Evolutionary conservation across 2,888 invertebrate genomes (phyloP).

Genomic region (Ganaspis brasiliensis): DNA sequence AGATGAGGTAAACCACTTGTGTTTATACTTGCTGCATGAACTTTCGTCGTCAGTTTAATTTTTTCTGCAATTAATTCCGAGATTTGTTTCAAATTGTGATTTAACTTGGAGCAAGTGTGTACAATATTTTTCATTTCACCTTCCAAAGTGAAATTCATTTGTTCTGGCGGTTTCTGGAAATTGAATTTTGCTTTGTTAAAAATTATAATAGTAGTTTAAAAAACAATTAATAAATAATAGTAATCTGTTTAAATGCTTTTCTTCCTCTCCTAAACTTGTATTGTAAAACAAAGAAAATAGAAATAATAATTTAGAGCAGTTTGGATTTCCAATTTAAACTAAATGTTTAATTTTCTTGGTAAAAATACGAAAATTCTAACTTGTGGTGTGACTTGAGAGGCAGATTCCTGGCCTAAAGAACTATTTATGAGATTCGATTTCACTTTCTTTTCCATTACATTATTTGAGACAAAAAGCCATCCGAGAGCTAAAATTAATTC

Average conservation of each 20-base stretch:
- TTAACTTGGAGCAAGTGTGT: conserved; percentile 63
- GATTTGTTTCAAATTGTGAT: conserved; percentile 68
- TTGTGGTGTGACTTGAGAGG: conserved; percentile 40
- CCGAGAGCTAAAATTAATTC: conserved; percentile 77
- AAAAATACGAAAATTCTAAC: conserved; percentile 39
- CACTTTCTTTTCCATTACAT: conserved; percentile 66
- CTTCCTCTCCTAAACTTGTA: no score
- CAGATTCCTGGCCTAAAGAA: conserved; percentile 70
- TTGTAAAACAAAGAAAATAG: background rate
- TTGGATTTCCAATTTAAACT: no score
- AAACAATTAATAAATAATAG: no score
- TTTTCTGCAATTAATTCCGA: conserved; percentile 65
- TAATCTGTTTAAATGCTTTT: no score
- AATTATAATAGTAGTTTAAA: no score
- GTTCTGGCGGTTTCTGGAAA: conserved; percentile 23
- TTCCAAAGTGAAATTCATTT: conserved; percentile 44
- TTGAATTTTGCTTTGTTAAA: no score
- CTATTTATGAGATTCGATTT: conserved; percentile 66
- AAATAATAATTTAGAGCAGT: no score
- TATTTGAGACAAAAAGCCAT: conserved; percentile 74
- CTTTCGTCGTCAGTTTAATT: conserved; percentile 64
- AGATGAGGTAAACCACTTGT: conserved; percentile 66
- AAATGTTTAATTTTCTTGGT: background rate
- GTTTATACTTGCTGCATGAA: conserved; percentile 67
- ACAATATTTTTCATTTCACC: conserved; percentile 63